A percentile compares a stretch with the other conserved stretches of the same genome.
Evolutionary conservation across 1,140 invertebrate genomes (phyloP).

Genomic region (Melitaea cinxia): DNA sequence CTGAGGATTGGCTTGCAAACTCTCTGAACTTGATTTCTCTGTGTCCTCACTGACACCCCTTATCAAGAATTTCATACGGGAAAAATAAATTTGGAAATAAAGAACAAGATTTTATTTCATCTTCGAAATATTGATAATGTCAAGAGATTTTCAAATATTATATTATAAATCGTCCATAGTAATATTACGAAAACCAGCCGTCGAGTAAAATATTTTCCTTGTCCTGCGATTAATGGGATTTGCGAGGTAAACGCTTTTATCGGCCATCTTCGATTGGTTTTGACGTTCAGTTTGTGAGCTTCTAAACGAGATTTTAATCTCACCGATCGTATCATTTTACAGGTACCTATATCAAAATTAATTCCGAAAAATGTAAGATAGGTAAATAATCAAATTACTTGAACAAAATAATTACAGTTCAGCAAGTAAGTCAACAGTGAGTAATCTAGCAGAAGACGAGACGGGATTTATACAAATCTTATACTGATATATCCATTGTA

Average conservation of each 20-base stretch:
- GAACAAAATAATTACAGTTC: no score
- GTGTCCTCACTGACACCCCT: constrained; percentile 14
- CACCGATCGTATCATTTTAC: constrained; percentile 29
- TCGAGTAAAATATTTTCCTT: constrained; percentile 24
- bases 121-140: no score
- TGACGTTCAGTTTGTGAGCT: constrained; percentile 26
- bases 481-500: not conserved
- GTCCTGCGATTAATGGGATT: constrained; percentile 36
- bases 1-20: constrained; percentile 34
- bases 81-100: not conserved
- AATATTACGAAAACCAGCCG: no score
- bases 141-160: no score
- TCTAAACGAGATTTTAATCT: constrained; percentile 38
- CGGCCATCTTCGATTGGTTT: constrained; percentile 33
- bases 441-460: not conserved
- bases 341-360: constrained; percentile 6
- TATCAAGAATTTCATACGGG: constrained; percentile 2
- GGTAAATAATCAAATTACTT: not conserved
- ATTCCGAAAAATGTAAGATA: not conserved
- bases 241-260: constrained; percentile 34
- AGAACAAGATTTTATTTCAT: not conserved
- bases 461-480: not conserved
- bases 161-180: no score
- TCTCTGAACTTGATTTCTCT: constrained; percentile 32
- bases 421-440: not conserved